A percentile compares a stretch with the other conserved stretches of the same genome.
phyloP scores from a whole-genome alignment of 2,888 invertebrate genomes.

The Oegoconia quadripuncta region DNA sequence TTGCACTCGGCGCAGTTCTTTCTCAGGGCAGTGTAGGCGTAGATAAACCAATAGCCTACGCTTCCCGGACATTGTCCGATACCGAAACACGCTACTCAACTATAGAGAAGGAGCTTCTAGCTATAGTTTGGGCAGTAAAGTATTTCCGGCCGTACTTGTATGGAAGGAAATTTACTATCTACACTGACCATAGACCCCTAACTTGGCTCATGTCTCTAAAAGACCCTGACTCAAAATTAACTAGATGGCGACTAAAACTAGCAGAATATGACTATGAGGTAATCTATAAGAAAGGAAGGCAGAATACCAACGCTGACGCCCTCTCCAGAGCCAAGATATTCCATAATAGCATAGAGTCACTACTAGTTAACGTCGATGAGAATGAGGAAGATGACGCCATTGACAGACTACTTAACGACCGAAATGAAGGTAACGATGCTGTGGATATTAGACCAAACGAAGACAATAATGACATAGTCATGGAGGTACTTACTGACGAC shows the following conservation, averaged over 20 bases:
- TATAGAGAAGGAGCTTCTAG: slow-evolving; percentile 13
- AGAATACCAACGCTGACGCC: slow-evolving; percentile 17
- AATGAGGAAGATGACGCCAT: slow-evolving; percentile 6
- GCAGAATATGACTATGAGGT: slow-evolving; percentile 18
- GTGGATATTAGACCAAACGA: no score
- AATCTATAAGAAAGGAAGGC: slow-evolving; percentile 11
- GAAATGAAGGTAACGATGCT: no score
- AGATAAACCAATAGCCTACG: slow-evolving; percentile 14
- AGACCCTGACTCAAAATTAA: slow-evolving; percentile 19
- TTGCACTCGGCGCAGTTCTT: slow-evolving; percentile 22
- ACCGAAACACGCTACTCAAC: slow-evolving; percentile 12
- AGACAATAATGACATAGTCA: no score
- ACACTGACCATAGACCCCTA: slow-evolving; percentile 18
- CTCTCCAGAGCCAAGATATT: neutral
- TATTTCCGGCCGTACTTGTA: slow-evolving; percentile 16
- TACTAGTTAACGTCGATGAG: slow-evolving; percentile 11
- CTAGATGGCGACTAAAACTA: slow-evolving; percentile 17
- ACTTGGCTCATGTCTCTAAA: slow-evolving; percentile 20
- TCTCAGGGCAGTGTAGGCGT: slow-evolving; percentile 21
- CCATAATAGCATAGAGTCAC: slow-evolving; percentile 2
- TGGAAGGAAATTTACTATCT: slow-evolving; percentile 14
- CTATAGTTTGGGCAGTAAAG: slow-evolving; percentile 12
- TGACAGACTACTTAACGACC: no score
- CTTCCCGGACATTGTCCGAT: slow-evolving; percentile 5
- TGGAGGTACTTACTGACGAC: no score